phyloP scores from a whole-genome alignment of 2,888 invertebrate genomes.

The Perizoma affinitatum region DNA sequence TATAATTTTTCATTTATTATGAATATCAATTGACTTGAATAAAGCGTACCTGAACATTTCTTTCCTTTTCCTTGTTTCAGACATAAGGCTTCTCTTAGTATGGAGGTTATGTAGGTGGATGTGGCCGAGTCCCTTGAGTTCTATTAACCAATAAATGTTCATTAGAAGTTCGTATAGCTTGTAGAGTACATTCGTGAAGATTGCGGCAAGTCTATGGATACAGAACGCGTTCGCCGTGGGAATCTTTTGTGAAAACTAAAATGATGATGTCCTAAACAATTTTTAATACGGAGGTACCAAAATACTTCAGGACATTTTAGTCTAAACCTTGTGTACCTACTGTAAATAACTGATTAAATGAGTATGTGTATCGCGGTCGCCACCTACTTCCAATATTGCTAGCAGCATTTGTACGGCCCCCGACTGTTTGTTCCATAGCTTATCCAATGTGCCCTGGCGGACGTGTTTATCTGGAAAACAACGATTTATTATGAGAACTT shows the following conservation, averaged over 20 bases:
- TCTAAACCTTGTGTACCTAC: no score
- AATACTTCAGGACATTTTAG: no score
- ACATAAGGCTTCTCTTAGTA: constrained; percentile 85
- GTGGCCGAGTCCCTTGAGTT: constrained; percentile 81
- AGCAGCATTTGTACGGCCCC: constrained; percentile 82
- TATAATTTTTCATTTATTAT: background rate
- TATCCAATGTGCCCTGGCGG: constrained; percentile 83
- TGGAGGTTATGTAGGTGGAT: constrained; percentile 81
- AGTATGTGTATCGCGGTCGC: no score
- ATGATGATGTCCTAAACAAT: no score
- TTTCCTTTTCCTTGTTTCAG: constrained; percentile 83
- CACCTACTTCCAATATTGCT: constrained; percentile 80
- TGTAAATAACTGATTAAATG: no score
- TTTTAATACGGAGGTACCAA: no score
- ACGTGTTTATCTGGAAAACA: constrained; percentile 80
- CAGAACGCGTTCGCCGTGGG: no score
- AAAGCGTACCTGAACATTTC: constrained; percentile 68
- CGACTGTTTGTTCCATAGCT: constrained; percentile 83
- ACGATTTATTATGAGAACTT: background rate
- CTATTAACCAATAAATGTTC: constrained; percentile 52
- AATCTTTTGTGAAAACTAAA: no score
- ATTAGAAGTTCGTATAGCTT: background rate
- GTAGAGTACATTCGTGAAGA: no score
- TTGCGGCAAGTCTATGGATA: no score
- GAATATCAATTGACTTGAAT: background rate